Evolutionary conservation across 1,140 invertebrate species (phyloP).

Genomic region (Apis cerana): DNA sequence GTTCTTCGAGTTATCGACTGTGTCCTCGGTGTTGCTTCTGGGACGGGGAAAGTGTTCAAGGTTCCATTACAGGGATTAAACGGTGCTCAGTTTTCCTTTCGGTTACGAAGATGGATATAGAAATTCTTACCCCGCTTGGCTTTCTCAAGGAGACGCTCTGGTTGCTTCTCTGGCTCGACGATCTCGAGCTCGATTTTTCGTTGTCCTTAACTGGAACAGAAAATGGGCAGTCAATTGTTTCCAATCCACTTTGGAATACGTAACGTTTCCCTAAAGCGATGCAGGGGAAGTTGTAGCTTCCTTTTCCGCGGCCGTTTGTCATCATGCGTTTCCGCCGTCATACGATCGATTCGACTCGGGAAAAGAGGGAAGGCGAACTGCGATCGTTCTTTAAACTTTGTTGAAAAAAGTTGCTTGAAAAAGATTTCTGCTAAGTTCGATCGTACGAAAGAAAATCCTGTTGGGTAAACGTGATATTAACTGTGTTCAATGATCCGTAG

Average conservation of each 20-base stretch:
- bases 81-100: not conserved
- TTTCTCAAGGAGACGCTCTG: conserved; percentile 78
- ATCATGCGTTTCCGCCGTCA: not conserved
- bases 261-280: not conserved
- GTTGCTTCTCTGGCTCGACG: conserved; percentile 75
- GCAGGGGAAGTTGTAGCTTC: not conserved
- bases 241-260: not conserved
- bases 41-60: not conserved
- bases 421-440: too few relatives aligned
- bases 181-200: conserved; percentile 76
- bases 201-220: conserved; percentile 78
- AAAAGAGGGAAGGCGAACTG: too few relatives aligned
- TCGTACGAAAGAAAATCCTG: too few relatives aligned
- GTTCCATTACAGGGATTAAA: conserved; percentile 40
- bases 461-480: too few relatives aligned
- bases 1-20: not conserved
- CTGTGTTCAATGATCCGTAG: too few relatives aligned
- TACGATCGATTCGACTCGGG: not conserved
- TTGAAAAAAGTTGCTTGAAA: too few relatives aligned
- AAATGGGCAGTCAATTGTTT: not conserved
- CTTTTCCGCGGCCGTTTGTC: not conserved
- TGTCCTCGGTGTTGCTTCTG: not conserved
- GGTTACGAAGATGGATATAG: not conserved
- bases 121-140: conserved; percentile 78
- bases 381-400: too few relatives aligned